phyloP scores from a whole-genome alignment of 2,888 invertebrate species.

The Falcaria lacertinaria region DNA sequence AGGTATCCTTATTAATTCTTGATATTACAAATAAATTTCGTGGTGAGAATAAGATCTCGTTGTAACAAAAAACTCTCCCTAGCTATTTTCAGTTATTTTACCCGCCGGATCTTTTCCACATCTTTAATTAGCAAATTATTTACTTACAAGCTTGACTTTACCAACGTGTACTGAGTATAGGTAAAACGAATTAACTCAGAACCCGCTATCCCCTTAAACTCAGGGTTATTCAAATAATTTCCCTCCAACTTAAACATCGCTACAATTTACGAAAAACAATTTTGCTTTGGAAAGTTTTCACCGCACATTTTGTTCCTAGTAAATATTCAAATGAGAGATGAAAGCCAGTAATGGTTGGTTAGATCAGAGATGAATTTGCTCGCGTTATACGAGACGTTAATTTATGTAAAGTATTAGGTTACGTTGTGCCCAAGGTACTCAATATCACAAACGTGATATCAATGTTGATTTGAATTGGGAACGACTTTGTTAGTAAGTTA shows the following conservation, averaged over 20 bases:
- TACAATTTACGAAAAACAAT: constrained; percentile 39
- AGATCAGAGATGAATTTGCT: constrained; percentile 50
- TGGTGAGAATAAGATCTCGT: too few relatives aligned
- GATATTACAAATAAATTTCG: too few relatives aligned
- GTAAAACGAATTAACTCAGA: constrained; percentile 29
- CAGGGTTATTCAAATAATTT: constrained; percentile 40
- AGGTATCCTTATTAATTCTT: too few relatives aligned
- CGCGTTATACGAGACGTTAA: constrained; percentile 47
- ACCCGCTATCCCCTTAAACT: constrained; percentile 30
- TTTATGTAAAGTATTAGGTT: constrained; percentile 69
- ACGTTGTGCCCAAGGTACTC: constrained; percentile 40
- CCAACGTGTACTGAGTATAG: too few relatives aligned
- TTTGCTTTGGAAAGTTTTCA: constrained; percentile 35
- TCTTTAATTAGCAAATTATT: background rate
- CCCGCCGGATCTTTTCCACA: background rate
- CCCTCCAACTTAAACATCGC: constrained; percentile 20
- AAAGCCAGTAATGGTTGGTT: constrained; percentile 67
- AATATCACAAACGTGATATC: constrained; percentile 65
- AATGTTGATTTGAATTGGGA: constrained; percentile 60
- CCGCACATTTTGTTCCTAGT: constrained; percentile 51
- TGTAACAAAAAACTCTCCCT: too few relatives aligned
- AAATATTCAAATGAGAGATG: constrained; percentile 66
- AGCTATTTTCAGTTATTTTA: background rate
- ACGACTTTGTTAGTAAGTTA: constrained; percentile 28
- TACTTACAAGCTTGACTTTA: background rate